A percentile compares a stretch with the other conserved stretches of the same genome.
Evolutionary conservation across 92 coral and sea anemone genomes (phyloP).

Genomic region (Epizoanthus stellaris): DNA sequence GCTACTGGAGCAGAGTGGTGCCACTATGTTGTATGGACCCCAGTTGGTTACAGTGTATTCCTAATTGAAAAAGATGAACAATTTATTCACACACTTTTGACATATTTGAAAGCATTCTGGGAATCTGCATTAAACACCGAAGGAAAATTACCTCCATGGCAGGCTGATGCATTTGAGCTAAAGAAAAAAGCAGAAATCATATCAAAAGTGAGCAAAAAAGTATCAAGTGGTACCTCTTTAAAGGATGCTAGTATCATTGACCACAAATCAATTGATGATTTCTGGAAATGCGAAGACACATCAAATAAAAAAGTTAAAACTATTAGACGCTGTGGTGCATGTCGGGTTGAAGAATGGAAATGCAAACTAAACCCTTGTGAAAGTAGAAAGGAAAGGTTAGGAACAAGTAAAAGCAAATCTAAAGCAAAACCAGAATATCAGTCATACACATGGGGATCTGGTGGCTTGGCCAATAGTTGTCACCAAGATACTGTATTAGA

Average conservation of each 20-base stretch:
- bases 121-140: constrained; percentile 4
- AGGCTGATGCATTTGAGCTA: constrained; percentile 50
- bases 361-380: constrained; percentile 61
- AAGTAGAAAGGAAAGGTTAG: not conserved
- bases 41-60: constrained; percentile 52
- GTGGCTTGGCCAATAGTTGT: constrained; percentile 52
- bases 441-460: constrained; percentile 45
- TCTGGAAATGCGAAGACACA: not conserved
- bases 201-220: constrained; percentile 11
- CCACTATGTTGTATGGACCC: constrained; percentile 68
- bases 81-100: not conserved
- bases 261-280: not conserved
- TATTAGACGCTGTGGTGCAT: constrained; percentile 19
- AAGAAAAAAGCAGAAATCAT: constrained; percentile 34
- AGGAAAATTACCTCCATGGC: constrained; percentile 46
- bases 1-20: constrained; percentile 26
- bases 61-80: constrained; percentile 44
- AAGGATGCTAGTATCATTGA: not conserved
- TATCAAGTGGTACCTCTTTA: constrained; percentile 22
- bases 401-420: not conserved
- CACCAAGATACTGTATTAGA: constrained; percentile 67
- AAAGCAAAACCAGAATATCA: constrained; percentile 20
- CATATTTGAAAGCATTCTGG: constrained; percentile 48
- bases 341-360: constrained; percentile 56
- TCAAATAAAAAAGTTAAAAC: constrained; percentile 8